A percentile compares a stretch with the other conserved stretches of the same genome.
These are phyloP conservation scores for Episyrphus balteatus DNA, from an alignment of 1,140 invertebrate species.

Conservation along the genomic window DNA sequence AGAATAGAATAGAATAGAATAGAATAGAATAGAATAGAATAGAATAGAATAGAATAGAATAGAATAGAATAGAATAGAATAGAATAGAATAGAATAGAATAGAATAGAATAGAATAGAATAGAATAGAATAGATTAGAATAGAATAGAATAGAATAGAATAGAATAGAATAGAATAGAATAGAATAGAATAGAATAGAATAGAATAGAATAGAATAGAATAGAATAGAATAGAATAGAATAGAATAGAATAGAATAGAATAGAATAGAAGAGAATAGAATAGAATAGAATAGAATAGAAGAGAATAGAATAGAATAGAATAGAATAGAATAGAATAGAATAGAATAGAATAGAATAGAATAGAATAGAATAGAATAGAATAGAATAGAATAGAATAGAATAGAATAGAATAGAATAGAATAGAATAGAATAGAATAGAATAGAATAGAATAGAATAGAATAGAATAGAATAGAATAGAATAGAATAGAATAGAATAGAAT, in stretches of 20 bases:
- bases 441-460: no score
- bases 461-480: no score
- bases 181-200: conserved; percentile 4
- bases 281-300: no score
- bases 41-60: conserved; percentile 3
- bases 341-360: conserved; percentile 3
- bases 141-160: conserved; percentile 4
- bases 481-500: neutral
- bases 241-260: conserved; percentile 3
- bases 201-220: conserved; percentile 3
- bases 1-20: neutral
- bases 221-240: conserved; percentile 3
- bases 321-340: conserved; percentile 1
- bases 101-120: neutral
- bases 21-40: conserved; percentile 5
- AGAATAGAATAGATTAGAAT: neutral
- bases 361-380: conserved; percentile 3
- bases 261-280: no score
- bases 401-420: no score
- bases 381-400: conserved; percentile 4
- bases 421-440: no score
- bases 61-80: conserved; percentile 2
- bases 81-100: neutral
- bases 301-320: conserved; percentile 3
- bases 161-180: conserved; percentile 4